Evolutionary conservation across 2,888 invertebrate species (phyloP).

Genomic region (Catocala fraxini): DNA sequence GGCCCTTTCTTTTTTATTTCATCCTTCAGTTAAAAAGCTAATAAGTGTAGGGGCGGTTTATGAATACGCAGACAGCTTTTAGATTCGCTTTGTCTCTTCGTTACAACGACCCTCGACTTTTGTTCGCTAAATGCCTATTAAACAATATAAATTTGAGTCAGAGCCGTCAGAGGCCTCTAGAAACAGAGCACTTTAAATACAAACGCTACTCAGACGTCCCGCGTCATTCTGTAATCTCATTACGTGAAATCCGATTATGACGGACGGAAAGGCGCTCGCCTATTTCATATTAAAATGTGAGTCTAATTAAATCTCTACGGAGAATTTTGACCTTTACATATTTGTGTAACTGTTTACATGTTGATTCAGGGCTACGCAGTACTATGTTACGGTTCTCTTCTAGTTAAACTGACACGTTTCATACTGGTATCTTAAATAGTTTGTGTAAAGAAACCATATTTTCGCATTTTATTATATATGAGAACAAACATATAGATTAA

Average conservation of each 20-base stretch:
- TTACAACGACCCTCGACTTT: slow-evolving; percentile 15
- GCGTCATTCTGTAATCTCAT: slow-evolving; percentile 63
- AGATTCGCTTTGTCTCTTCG: slow-evolving; percentile 16
- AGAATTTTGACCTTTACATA: slow-evolving; percentile 35
- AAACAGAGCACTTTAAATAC: slow-evolving; percentile 24
- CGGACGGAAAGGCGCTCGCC: slow-evolving; percentile 45
- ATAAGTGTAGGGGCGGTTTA: not conserved
- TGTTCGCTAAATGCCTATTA: slow-evolving; percentile 27
- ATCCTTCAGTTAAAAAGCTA: no score
- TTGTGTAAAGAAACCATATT: no score
- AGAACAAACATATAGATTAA: not conserved
- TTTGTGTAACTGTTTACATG: slow-evolving; percentile 26
- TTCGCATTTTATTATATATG: no score
- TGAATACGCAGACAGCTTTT: not conserved
- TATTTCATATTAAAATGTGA: slow-evolving; percentile 59
- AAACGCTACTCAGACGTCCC: slow-evolving; percentile 29
- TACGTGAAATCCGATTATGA: slow-evolving; percentile 71
- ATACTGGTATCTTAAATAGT: no score
- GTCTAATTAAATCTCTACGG: slow-evolving; percentile 57
- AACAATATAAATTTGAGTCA: slow-evolving; percentile 13
- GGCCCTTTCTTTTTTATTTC: not conserved
- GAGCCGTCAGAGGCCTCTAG: slow-evolving; percentile 23
- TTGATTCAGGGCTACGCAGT: slow-evolving; percentile 17
- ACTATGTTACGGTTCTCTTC: not conserved
- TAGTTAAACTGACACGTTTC: no score